Conservation (phyloP, 2,113 vertebrate species). For the Holacanthus passer region DNA sequence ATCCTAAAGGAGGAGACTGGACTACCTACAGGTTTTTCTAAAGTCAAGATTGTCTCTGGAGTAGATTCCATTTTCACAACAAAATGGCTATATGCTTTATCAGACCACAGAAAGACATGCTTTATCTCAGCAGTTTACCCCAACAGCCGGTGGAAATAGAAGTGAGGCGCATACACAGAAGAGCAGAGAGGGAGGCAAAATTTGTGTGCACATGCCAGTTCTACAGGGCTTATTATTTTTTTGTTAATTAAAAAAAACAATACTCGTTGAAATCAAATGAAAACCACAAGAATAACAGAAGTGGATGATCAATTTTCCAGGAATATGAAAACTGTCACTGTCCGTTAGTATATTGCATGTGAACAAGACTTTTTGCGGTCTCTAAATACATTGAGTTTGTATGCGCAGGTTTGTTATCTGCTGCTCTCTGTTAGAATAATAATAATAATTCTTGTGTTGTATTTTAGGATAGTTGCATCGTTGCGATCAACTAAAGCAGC, state of each 20-base stretch:
- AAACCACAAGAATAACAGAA: not conserved
- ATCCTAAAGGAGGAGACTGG: not conserved
- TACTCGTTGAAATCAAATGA: not conserved
- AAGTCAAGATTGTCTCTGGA: slow-evolving; percentile 20
- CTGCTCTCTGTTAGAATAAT: not conserved
- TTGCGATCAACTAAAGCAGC: slow-evolving; percentile 15
- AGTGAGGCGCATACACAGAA: not conserved
- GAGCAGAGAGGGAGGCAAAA: not conserved
- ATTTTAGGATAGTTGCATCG: not conserved
- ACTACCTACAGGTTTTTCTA: slow-evolving; percentile 9
- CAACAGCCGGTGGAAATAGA: slow-evolving; percentile 1
- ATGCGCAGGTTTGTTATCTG: not conserved
- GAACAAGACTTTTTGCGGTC: not conserved
- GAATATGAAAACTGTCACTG: not conserved
- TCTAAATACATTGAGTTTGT: not conserved
- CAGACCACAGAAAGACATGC: slow-evolving; percentile 3
- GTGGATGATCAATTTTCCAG: too few relatives aligned
- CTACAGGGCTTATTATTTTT: not conserved
- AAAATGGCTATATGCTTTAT: slow-evolving; percentile 3
- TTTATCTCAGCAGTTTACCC: slow-evolving; percentile 9
- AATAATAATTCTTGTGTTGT: not conserved
- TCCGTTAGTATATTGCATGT: not conserved
- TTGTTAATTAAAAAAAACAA: not conserved
- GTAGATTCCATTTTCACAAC: slow-evolving; percentile 24
- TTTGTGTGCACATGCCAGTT: not conserved